These are phyloP conservation scores for Xiphophorus hellerii DNA, from an alignment of 2,113 vertebrate genomes.

Conservation along the genomic window DNA sequence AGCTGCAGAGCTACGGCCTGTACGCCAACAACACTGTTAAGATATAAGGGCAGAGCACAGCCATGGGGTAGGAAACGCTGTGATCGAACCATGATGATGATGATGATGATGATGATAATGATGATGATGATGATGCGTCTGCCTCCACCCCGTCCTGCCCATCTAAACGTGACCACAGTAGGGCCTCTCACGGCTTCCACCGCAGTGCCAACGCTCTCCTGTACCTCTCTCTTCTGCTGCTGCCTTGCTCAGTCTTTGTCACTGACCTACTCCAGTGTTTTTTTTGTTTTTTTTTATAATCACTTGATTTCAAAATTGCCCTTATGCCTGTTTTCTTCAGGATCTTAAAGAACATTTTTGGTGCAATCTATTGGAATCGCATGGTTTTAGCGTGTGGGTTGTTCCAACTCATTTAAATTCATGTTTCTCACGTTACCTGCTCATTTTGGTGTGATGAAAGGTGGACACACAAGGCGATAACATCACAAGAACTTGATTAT, in stretches of 20 bases:
- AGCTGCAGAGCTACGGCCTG: constrained; percentile 83
- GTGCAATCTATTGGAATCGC: background rate
- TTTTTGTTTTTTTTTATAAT: constrained; percentile 6
- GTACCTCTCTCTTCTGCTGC: constrained; percentile 63
- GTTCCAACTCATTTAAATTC: background rate
- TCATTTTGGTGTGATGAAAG: background rate
- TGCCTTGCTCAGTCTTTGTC: constrained; percentile 56
- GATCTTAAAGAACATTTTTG: background rate
- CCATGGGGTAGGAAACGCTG: constrained; percentile 78
- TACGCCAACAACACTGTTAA: constrained; percentile 84
- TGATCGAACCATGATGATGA: constrained; percentile 66
- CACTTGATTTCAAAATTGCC: constrained; percentile 72
- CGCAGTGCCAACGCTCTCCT: constrained; percentile 66
- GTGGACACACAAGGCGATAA: background rate
- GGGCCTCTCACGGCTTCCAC: constrained; percentile 74
- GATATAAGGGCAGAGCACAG: constrained; percentile 81
- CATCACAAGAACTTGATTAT: background rate
- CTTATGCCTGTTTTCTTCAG: constrained; percentile 50
- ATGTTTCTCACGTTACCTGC: background rate
- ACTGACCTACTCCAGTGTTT: constrained; percentile 55
- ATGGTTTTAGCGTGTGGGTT: background rate
- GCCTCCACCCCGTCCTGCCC: constrained; percentile 63
- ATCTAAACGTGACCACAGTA: constrained; percentile 76
- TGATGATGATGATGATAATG: constrained; percentile 62
- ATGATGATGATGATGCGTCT: constrained; percentile 65